These are phyloP conservation scores for Climacteris rufus DNA, from an alignment of 2,113 vertebrate species.

Conservation along the genomic window DNA sequence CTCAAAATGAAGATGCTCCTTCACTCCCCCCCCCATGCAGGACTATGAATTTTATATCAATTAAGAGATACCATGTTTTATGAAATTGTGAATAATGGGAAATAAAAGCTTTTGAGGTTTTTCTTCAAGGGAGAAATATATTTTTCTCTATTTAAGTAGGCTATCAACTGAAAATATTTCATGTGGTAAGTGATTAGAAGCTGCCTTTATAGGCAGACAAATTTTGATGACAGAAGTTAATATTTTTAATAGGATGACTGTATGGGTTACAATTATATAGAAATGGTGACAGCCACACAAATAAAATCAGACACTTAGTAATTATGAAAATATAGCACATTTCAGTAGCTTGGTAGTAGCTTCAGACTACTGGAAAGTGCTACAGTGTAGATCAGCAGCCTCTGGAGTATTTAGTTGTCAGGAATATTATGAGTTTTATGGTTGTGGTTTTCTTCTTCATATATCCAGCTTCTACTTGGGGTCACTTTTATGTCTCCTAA, in stretches of 20 bases:
- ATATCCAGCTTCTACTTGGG: not conserved
- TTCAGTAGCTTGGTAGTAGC: not conserved
- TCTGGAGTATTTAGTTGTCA: not conserved
- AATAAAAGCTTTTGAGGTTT: not conserved
- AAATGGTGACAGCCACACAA: not conserved
- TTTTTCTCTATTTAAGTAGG: not conserved
- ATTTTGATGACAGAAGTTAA: not conserved
- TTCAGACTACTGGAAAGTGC: not conserved
- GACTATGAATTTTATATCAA: not conserved
- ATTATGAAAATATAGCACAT: not conserved
- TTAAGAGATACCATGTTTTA: not conserved
- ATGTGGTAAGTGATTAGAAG: not conserved
- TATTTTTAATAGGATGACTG: not conserved
- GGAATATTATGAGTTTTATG: not conserved
- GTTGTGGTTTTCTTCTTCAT: not conserved
- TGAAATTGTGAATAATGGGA: not conserved
- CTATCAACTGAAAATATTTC: not conserved
- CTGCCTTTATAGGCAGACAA: not conserved
- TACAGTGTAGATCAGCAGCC: not conserved
- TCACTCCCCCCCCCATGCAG: too few relatives aligned
- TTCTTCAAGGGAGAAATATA: not conserved
- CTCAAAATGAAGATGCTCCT: not conserved
- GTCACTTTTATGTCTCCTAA: not conserved
- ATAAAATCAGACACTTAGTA: not conserved
- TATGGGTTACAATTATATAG: not conserved